Evolutionary conservation across 2,797 vertebrate species (phyloP).

Genomic region (Buphagus erythrorhynchus): DNA sequence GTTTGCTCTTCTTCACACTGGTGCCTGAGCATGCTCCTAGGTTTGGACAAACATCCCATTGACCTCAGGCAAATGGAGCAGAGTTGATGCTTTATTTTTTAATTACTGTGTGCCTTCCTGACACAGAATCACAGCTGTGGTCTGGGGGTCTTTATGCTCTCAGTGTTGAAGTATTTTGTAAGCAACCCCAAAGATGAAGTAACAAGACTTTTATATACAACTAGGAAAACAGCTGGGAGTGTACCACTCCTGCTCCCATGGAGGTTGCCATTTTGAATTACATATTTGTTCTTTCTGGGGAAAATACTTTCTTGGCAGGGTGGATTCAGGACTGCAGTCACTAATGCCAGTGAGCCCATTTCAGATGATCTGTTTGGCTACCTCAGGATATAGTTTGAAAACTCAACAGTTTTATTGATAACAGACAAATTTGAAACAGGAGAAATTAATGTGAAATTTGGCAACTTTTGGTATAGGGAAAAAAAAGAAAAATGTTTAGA

Average conservation of each 20-base stretch:
- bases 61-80: neutral
- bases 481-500: neutral
- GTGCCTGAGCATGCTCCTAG: neutral
- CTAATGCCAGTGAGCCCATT: neutral
- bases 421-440: neutral
- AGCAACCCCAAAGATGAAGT: neutral
- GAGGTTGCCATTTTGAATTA: neutral
- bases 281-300: neutral
- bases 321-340: neutral
- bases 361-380: neutral
- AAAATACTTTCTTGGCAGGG: neutral
- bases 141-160: neutral
- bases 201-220: neutral
- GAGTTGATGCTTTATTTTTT: neutral
- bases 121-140: neutral
- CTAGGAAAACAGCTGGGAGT: neutral
- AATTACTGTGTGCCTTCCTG: neutral
- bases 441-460: neutral
- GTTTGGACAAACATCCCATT: neutral
- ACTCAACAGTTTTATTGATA: neutral
- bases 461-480: neutral
- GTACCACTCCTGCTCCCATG: neutral
- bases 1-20: slow-evolving; percentile 17
- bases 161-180: neutral
- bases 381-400: neutral